Percentiles rank a stretch among this genome's conserved stretches.
Conservation (phyloP, 2,797 vertebrate genomes). For the Enteromius afrohamiltoni region DNA sequence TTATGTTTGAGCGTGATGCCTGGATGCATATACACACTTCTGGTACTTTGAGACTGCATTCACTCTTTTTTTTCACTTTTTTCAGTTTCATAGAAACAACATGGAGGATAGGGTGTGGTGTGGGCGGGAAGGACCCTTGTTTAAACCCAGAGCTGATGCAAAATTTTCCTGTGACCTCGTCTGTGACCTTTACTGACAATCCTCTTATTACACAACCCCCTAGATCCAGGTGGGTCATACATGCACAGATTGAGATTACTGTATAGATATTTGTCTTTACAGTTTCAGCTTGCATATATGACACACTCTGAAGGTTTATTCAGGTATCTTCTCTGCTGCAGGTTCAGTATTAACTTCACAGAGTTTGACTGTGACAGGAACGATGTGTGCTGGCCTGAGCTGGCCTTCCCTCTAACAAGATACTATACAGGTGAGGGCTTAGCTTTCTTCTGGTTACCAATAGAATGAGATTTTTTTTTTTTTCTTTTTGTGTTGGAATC, state of each 20-base stretch:
- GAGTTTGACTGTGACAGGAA: conserved; percentile 88
- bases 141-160: conserved; percentile 66
- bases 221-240: conserved; percentile 80
- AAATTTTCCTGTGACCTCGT: conserved; percentile 81
- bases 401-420: conserved; percentile 86
- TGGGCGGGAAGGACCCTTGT: conserved; percentile 71
- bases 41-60: not conserved
- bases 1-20: conserved; percentile 14
- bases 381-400: conserved; percentile 93
- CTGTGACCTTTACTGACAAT: conserved; percentile 86
- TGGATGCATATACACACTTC: not conserved
- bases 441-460: not conserved
- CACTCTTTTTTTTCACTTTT: not conserved
- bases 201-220: conserved; percentile 74
- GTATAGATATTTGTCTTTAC: not conserved
- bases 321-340: conserved; percentile 60
- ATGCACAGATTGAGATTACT: not conserved
- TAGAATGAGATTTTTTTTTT: not conserved
- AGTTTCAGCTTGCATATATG: not conserved
- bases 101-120: conserved; percentile 84
- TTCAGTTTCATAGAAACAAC: conserved; percentile 79
- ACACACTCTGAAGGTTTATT: conserved; percentile 2
- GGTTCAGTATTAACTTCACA: conserved; percentile 90
- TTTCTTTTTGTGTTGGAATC: not conserved
- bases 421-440: conserved; percentile 87